Base-by-base conservation (phyloP, 1,140 invertebrate species). In the Batillaria attramentaria region DNA sequence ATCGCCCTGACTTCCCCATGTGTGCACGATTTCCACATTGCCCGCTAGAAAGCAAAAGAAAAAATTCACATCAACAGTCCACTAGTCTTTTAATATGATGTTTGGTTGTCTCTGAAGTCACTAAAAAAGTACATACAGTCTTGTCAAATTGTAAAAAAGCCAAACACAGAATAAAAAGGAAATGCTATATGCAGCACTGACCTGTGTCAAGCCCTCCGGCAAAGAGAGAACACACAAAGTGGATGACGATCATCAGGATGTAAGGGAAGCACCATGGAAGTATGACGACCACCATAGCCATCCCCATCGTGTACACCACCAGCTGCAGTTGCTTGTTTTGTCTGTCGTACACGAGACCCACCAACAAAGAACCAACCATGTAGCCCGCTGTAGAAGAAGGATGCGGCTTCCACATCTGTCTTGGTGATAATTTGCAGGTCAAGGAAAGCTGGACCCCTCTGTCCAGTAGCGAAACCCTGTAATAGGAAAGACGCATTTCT, bases 1-100 rank as follows among this genome's bases (percentile, higher is more conserved):
- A 73, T 78, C 75, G n/a, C 91, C 91, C 42, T 91, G 84, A 42
- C 87, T 84, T 0, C 90, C 89, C 92, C 92, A 93, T 6, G 92
- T 83, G 66, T 90, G 82, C 41, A 92, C 78, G 73, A 91, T 89
- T 57, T 90, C 83, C 6, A 92, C 89, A 87, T 92, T 92, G 4
- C 89, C 88, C 76, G 89, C 92, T 92, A 85, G 72, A 81, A 60
- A n/a, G n/a, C n/a, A n/a, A n/a, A n/a, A n/a, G n/a, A n/a, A n/a
- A n/a, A n/a, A n/a, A n/a, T n/a, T n/a, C n/a, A n/a, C n/a, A n/a
- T n/a, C n/a, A n/a, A n/a, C n/a, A n/a, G n/a, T n/a, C n/a, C n/a
- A n/a, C n/a, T n/a, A n/a, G n/a, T n/a, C n/a, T n/a, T n/a, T n/a
- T n/a, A n/a, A n/a, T n/a, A n/a, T n/a, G n/a, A n/a, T n/a, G n/a